phyloP scores from a whole-genome alignment of 92 coral and sea anemone species.

The Zoanthus sociatus region DNA sequence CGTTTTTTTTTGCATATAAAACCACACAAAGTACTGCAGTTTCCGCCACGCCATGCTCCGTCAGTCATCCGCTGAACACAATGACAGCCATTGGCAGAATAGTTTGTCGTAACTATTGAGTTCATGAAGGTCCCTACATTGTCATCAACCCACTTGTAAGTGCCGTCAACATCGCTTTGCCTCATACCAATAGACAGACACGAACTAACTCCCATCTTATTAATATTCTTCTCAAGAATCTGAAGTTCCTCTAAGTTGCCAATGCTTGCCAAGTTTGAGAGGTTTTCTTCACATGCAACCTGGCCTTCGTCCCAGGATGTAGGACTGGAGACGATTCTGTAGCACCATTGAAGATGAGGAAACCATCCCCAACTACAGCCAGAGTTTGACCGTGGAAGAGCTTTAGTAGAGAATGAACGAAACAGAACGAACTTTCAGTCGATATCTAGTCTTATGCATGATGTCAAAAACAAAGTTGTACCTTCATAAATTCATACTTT shows the following conservation, averaged over 20 bases:
- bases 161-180: background rate
- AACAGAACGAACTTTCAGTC: no score
- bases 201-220: constrained; percentile 5
- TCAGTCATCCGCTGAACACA: constrained; percentile 61
- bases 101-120: constrained; percentile 14
- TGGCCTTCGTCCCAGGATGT: constrained; percentile 56
- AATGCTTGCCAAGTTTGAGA: constrained; percentile 57
- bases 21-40: constrained; percentile 58
- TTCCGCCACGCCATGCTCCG: constrained; percentile 61
- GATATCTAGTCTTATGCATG: no score
- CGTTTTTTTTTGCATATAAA: constrained; percentile 62
- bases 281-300: constrained; percentile 34
- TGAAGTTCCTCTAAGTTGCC: constrained; percentile 63
- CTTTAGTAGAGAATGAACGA: background rate
- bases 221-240: constrained; percentile 48
- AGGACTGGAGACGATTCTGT: constrained; percentile 36
- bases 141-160: constrained; percentile 59
- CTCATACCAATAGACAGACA: constrained; percentile 65
- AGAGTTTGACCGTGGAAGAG: constrained; percentile 49
- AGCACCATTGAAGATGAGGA: constrained; percentile 62
- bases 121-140: constrained; percentile 55
- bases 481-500: no score
- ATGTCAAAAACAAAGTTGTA: no score
- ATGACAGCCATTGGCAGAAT: background rate
- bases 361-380: constrained; percentile 57